Percentiles rank a stretch among this genome's conserved stretches.
phyloP scores from a whole-genome alignment of 2,888 invertebrate species.

The Torymus tubicola region DNA sequence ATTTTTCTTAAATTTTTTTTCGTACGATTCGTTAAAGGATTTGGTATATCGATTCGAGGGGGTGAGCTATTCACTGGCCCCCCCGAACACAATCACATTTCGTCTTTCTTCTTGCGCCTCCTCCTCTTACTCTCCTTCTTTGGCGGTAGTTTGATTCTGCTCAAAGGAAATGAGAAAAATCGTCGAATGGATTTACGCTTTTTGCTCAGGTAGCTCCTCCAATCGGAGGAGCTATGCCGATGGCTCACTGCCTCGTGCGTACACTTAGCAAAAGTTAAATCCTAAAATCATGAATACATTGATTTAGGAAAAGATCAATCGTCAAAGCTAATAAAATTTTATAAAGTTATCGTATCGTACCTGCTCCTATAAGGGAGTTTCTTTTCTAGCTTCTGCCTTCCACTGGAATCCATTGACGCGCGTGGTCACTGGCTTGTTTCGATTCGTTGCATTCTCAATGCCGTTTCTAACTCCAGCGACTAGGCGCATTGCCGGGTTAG shows the following conservation, averaged over 20 bases:
- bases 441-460: constrained; percentile 80
- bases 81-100: constrained; percentile 56
- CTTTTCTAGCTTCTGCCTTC: constrained; percentile 81
- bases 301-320: too few species aligned
- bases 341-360: constrained; percentile 1
- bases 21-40: constrained; percentile 52
- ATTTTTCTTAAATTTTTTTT: constrained; percentile 39
- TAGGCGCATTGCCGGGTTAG: constrained; percentile 90
- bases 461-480: constrained; percentile 87
- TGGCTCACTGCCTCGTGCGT: constrained; percentile 60
- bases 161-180: constrained; percentile 74
- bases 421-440: constrained; percentile 76
- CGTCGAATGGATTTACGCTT: constrained; percentile 74
- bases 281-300: constrained; percentile 54
- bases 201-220: constrained; percentile 71
- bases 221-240: constrained; percentile 59
- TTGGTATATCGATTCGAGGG: constrained; percentile 56
- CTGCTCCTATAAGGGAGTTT: constrained; percentile 83
- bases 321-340: too few species aligned
- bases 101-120: constrained; percentile 46
- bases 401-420: constrained; percentile 87
- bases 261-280: constrained; percentile 62
- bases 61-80: background rate
- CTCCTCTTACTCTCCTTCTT: constrained; percentile 65
- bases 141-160: constrained; percentile 76